These are phyloP conservation scores for Lytechinus pictus DNA, from an alignment of 35 echinoderm and acorn worm genomes.

Conservation along the genomic window DNA sequence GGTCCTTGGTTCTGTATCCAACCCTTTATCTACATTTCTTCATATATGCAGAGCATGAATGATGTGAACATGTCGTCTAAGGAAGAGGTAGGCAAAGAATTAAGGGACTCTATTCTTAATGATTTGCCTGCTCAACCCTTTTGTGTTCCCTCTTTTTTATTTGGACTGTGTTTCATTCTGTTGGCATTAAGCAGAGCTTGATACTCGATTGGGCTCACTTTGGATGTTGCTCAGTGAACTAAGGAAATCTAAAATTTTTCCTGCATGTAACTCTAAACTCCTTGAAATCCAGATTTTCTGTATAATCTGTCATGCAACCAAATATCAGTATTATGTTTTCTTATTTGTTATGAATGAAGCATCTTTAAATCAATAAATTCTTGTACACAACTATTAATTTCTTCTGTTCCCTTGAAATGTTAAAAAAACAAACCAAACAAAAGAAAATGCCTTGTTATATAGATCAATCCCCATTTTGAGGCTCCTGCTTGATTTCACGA, in stretches of 20 bases:
- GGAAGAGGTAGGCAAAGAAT: constrained; percentile 46
- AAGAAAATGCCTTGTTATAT: neutral
- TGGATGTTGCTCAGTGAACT: neutral
- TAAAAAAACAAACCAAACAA: neutral
- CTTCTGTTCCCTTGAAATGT: neutral
- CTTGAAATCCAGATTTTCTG: neutral
- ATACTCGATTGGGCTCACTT: neutral
- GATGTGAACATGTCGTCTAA: constrained; percentile 44
- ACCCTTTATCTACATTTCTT: neutral
- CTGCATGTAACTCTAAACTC: neutral
- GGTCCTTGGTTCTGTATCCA: neutral
- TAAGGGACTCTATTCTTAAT: constrained; percentile 15
- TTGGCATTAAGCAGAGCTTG: neutral
- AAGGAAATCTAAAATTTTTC: neutral
- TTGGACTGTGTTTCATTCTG: neutral
- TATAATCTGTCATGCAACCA: neutral
- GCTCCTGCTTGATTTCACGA: neutral
- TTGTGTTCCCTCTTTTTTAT: neutral
- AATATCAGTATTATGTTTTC: neutral
- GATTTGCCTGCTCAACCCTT: constrained; percentile 15
- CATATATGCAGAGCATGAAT: constrained; percentile 27
- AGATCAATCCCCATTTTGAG: neutral
- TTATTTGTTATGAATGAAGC: neutral
- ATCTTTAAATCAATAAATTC: neutral
- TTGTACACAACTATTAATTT: no score